Evolutionary conservation across 2,113 vertebrate species (phyloP).

Genomic region (Nanorana parkeri): DNA sequence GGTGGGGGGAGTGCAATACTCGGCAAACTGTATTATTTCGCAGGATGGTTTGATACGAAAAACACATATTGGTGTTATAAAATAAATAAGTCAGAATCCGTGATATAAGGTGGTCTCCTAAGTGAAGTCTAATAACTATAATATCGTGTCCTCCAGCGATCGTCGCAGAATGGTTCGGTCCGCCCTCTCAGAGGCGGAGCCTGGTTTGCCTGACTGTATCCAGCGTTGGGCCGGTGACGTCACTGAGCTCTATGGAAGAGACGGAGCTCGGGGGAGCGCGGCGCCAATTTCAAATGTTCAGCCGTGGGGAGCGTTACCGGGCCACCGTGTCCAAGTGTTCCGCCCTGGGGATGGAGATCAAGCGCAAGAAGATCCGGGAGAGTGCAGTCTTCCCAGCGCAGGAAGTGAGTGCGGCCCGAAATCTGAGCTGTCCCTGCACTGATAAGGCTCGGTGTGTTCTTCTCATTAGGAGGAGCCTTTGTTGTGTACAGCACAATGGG

Average conservation of each 20-base stretch:
- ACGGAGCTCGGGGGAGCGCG: background rate
- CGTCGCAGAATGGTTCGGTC: background rate
- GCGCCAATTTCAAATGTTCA: slow-evolving; percentile 78
- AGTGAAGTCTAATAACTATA: no score
- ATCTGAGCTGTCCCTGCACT: slow-evolving; percentile 2
- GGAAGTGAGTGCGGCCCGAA: slow-evolving; percentile 21
- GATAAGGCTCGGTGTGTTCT: background rate
- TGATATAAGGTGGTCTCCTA: no score
- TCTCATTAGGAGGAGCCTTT: no score
- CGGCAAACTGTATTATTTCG: background rate
- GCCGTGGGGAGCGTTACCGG: slow-evolving; percentile 58
- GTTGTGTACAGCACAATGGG: no score
- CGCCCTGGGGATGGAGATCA: slow-evolving; percentile 77
- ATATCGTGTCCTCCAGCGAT: no score
- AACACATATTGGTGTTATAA: no score
- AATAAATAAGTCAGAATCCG: no score
- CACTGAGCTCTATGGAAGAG: background rate
- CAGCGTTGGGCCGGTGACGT: slow-evolving; percentile 15
- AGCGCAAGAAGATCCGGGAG: slow-evolving; percentile 75
- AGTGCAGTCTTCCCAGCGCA: slow-evolving; percentile 68
- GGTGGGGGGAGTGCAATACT: background rate
- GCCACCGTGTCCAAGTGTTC: slow-evolving; percentile 67
- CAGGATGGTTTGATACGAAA: no score
- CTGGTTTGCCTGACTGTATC: background rate
- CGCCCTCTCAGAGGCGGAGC: background rate